Evolutionary conservation across 2,797 vertebrate species (phyloP).

Genomic region (Botia almorhae): DNA sequence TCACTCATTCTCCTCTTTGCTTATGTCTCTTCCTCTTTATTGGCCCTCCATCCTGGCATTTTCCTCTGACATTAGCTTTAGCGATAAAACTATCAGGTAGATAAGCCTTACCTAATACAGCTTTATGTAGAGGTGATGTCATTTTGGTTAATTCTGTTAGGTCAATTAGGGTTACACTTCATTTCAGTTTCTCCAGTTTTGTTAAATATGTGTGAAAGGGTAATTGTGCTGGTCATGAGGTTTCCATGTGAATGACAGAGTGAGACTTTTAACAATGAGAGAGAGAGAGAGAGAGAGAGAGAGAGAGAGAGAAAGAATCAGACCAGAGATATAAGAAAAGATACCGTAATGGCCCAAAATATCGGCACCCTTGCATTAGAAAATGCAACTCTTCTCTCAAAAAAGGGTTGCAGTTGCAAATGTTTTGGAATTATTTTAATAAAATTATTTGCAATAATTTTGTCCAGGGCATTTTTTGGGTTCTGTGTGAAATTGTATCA

Average conservation of each 20-base stretch:
- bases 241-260: slow-evolving; percentile 7
- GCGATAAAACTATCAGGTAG: slow-evolving; percentile 29
- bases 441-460: too few species aligned
- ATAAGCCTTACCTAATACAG: slow-evolving; percentile 35
- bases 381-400: too few species aligned
- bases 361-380: too few species aligned
- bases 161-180: background rate
- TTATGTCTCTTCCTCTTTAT: slow-evolving; percentile 32
- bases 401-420: too few species aligned
- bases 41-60: slow-evolving; percentile 34
- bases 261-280: slow-evolving; percentile 3
- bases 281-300: background rate
- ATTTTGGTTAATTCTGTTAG: slow-evolving; percentile 28
- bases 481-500: too few species aligned
- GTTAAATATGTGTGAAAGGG: slow-evolving; percentile 23
- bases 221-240: slow-evolving; percentile 32
- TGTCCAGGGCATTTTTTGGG: too few species aligned
- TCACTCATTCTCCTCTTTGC: slow-evolving; percentile 22
- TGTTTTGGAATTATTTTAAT: too few species aligned
- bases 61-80: slow-evolving; percentile 41
- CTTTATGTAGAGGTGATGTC: slow-evolving; percentile 38
- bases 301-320: too few species aligned
- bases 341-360: too few species aligned
- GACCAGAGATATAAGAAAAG: too few species aligned
- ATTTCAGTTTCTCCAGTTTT: slow-evolving; percentile 1